Evolutionary conservation across 1,140 invertebrate species (phyloP), one percentile per base, ranked within the genome.

Genomic region (Temnothorax nylanderi): DNA sequence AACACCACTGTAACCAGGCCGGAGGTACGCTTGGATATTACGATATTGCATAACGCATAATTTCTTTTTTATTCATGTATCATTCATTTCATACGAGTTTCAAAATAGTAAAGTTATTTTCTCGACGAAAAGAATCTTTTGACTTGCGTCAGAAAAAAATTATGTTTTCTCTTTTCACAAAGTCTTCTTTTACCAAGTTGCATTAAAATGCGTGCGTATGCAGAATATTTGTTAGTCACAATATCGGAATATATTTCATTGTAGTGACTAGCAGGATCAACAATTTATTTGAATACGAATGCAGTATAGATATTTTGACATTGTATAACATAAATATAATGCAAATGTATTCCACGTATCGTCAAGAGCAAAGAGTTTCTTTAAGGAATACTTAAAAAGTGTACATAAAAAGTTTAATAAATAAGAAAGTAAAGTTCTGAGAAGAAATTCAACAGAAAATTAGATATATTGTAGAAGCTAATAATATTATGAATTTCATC

Each of bases 1-100:
- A 93, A 92, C 62, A 87, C 77, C 3, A 88, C 87, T 37, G 8
- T 72, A n/a, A 58, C 62, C 13, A 87, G 65, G 34, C 65, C 75
- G 5, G 85, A 93, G 74, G 92, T 93, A 85, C 58, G 58, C 2
- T 74, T 16, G 11, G 6, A 32, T 44, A 60, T 8, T n/a, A n/a
- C 0, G 13, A 58, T 21, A 78, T 75, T 64, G 2, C 18, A 44
- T 13, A 58, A 10, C 21, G 18, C 8, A n/a, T 49, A 37, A 58
- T 80, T 65, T 58, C 8, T 56, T 56, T 41, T 26, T 26, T 41
- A 41, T 71, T 5, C 47, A 13, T 21, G 11, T 47, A 16, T 37
- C 1, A 4, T 51, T 65, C 0, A 6, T 65, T 78, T 7, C 3
- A 6, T n/a, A 13, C 8, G 2, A 84, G 47, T 8, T 2, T 47